Conservation (phyloP, 1,140 invertebrate genomes). For the Goniozus legneri region DNA sequence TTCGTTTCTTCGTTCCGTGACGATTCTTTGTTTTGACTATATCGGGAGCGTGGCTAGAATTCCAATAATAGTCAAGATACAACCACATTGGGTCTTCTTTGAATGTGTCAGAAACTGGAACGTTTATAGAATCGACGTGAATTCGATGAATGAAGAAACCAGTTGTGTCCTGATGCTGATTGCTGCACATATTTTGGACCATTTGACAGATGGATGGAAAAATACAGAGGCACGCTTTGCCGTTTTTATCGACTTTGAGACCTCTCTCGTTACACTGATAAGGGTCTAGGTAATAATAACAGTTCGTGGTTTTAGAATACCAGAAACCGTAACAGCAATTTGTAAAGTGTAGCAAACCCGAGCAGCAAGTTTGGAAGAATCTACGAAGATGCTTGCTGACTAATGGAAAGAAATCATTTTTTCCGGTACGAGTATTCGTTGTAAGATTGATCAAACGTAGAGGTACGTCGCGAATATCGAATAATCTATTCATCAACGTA, state of each 20-base stretch:
- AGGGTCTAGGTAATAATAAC: conserved; percentile 48
- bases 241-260: conserved; percentile 17
- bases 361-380: conserved; percentile 28
- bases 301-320: conserved; percentile 36
- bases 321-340: conserved; percentile 53
- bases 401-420: conserved; percentile 18
- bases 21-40: conserved; percentile 7
- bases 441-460: conserved; percentile 24
- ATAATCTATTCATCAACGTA: conserved; percentile 40
- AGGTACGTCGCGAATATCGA: conserved; percentile 42
- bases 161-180: conserved; percentile 31
- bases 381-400: conserved; percentile 27
- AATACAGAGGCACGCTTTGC: conserved; percentile 35
- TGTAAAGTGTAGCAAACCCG: conserved; percentile 46
- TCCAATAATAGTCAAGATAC: conserved; percentile 50
- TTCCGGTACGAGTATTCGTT: conserved; percentile 10
- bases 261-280: conserved; percentile 39
- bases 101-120: conserved; percentile 22
- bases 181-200: conserved; percentile 37
- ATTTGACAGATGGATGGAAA: conserved; percentile 37
- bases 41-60: conserved; percentile 24
- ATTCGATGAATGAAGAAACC: conserved; percentile 47
- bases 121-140: conserved; percentile 44
- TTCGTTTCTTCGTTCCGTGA: conserved; percentile 14
- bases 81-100: conserved; percentile 49